Percentiles rank a stretch among this genome's conserved stretches.
phyloP scores from a whole-genome alignment of 1,140 invertebrate genomes.

The Drosophila sturtevanti region DNA sequence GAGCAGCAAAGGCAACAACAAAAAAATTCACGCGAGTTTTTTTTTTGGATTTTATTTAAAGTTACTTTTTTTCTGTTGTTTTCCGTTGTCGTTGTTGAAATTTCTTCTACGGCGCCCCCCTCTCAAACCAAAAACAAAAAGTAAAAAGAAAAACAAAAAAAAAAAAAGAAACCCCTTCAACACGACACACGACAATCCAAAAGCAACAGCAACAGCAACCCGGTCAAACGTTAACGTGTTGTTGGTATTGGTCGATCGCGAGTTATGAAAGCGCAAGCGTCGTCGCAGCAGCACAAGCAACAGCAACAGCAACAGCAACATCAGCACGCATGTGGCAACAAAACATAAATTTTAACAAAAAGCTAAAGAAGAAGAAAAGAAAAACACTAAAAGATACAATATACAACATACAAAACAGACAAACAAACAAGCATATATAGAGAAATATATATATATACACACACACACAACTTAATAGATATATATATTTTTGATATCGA shows the following conservation, averaged over 20 bases:
- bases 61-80: constrained; percentile 10
- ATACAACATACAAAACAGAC: constrained; percentile 8
- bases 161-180: neutral
- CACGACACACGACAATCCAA: no score
- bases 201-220: neutral
- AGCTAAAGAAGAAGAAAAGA: constrained; percentile 3
- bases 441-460: neutral
- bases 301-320: constrained; percentile 15
- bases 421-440: neutral
- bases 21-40: constrained; percentile 8
- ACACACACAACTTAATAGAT: neutral
- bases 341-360: constrained; percentile 26
- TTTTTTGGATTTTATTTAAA: constrained; percentile 9
- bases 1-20: constrained; percentile 38
- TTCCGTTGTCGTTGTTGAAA: neutral
- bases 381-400: neutral
- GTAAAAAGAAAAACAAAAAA: neutral
- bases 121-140: neutral
- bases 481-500: constrained; percentile 47
- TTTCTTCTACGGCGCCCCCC: neutral
- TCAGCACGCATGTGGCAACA: constrained; percentile 5
- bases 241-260: constrained; percentile 10
- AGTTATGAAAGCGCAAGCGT: constrained; percentile 19
- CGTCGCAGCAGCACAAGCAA: constrained; percentile 1
- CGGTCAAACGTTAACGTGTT: constrained; percentile 13